Conservation (phyloP, 2,888 invertebrate genomes). For the Drosophila phalerata region DNA sequence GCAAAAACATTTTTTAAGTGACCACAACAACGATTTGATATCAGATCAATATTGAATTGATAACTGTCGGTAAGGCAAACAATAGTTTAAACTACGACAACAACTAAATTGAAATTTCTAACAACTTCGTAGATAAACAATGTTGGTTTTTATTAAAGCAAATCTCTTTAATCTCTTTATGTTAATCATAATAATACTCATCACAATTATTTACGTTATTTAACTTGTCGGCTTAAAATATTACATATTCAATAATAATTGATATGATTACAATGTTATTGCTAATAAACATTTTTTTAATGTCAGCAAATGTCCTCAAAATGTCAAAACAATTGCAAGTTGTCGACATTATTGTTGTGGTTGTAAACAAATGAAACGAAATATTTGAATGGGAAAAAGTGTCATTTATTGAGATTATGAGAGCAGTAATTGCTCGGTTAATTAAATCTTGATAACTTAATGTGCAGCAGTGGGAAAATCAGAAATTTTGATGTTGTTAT, state of each 20-base stretch:
- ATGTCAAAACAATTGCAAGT: conserved; percentile 7
- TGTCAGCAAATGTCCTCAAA: conserved; percentile 16
- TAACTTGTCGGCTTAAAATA: conserved; percentile 3
- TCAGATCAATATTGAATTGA: conserved; percentile 20
- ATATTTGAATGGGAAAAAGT: not conserved
- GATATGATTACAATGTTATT: conserved; percentile 10
- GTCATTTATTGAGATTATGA: not conserved
- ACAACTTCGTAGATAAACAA: not conserved
- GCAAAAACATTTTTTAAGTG: conserved; percentile 1
- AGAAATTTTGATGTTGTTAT: not conserved
- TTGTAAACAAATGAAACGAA: not conserved
- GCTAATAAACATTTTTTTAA: conserved; percentile 13
- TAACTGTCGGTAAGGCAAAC: conserved; percentile 9
- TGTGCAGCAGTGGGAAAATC: not conserved
- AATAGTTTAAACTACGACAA: not conserved
- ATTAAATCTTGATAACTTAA: not conserved
- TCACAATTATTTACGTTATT: not conserved
- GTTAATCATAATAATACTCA: not conserved
- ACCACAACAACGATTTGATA: conserved; percentile 19
- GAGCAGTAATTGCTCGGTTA: not conserved
- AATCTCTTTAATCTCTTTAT: not conserved
- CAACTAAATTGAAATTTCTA: not conserved
- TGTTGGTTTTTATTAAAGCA: not conserved
- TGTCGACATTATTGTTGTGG: conserved; percentile 7
- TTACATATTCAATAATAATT: conserved; percentile 12